Evolutionary conservation across 2,113 vertebrate species (phyloP).

Genomic region (Aptenodytes patagonicus): DNA sequence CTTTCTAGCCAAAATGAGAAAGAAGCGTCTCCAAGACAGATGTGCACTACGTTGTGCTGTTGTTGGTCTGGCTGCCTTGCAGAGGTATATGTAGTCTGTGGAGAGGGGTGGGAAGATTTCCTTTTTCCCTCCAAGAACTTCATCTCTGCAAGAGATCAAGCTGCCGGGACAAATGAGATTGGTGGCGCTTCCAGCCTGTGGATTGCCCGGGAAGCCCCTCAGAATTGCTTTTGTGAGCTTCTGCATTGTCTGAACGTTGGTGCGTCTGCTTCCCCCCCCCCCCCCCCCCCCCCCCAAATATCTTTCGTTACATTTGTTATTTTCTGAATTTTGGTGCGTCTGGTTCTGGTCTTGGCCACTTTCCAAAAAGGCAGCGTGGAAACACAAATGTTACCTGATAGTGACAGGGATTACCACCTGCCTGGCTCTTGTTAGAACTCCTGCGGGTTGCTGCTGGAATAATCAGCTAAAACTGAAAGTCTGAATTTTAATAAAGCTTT

Average conservation of each 20-base stretch:
- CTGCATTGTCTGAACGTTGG: background rate
- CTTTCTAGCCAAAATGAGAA: background rate
- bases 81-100: background rate
- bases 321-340: background rate
- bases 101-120: background rate
- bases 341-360: background rate
- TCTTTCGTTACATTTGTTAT: background rate
- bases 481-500: constrained; percentile 16
- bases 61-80: background rate
- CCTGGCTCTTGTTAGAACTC: background rate
- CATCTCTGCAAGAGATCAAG: background rate
- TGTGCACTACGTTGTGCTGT: accelerated
- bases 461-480: background rate
- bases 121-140: background rate
- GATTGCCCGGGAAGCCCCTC: background rate
- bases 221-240: background rate
- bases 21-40: background rate
- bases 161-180: background rate
- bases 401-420: background rate
- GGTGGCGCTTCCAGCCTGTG: background rate
- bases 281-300: accelerated
- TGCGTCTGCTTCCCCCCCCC: accelerated
- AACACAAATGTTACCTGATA: background rate
- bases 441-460: background rate
- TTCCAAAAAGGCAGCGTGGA: background rate